Conservation (phyloP, 1,140 invertebrate species). For the Drosophila rufa region DNA sequence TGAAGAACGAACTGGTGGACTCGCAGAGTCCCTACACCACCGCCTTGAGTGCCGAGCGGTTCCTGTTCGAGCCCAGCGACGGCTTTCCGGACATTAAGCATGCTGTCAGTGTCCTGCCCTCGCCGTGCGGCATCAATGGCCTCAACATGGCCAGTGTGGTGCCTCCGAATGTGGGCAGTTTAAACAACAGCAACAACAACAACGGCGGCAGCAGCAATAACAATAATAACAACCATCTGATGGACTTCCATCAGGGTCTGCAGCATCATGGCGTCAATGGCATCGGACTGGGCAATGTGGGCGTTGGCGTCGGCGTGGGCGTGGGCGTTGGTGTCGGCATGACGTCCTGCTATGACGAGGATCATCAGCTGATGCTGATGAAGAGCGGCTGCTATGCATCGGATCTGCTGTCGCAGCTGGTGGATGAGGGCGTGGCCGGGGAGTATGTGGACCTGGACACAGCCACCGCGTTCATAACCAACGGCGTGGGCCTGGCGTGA, state of each 20-base stretch:
- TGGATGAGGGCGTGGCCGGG: slow-evolving; percentile 63
- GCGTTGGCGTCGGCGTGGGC: slow-evolving; percentile 36
- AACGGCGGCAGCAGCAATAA: slow-evolving; percentile 49
- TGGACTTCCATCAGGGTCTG: slow-evolving; percentile 68
- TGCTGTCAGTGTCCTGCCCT: slow-evolving; percentile 68
- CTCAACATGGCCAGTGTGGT: slow-evolving; percentile 45
- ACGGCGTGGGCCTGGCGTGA: slow-evolving; percentile 83
- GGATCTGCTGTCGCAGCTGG: slow-evolving; percentile 72
- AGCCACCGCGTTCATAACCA: slow-evolving; percentile 74
- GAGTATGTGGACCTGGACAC: slow-evolving; percentile 83
- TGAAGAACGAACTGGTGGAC: slow-evolving; percentile 82
- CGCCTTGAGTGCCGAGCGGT: slow-evolving; percentile 77
- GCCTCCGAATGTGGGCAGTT: slow-evolving; percentile 20
- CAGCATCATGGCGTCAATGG: slow-evolving; percentile 24
- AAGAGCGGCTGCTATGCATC: slow-evolving; percentile 69
- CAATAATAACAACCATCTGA: slow-evolving; percentile 61
- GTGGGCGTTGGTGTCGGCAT: slow-evolving; percentile 55
- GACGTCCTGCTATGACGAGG: slow-evolving; percentile 66
- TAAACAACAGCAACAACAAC: slow-evolving; percentile 51
- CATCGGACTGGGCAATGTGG: slow-evolving; percentile 16
- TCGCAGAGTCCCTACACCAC: slow-evolving; percentile 83
- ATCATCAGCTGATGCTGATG: slow-evolving; percentile 69
- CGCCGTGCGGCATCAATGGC: slow-evolving; percentile 33
- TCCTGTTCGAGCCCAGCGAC: slow-evolving; percentile 76
- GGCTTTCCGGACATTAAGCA: slow-evolving; percentile 83